Conservation (phyloP, 2,797 vertebrate species). For the Malacoctenus gilli region DNA sequence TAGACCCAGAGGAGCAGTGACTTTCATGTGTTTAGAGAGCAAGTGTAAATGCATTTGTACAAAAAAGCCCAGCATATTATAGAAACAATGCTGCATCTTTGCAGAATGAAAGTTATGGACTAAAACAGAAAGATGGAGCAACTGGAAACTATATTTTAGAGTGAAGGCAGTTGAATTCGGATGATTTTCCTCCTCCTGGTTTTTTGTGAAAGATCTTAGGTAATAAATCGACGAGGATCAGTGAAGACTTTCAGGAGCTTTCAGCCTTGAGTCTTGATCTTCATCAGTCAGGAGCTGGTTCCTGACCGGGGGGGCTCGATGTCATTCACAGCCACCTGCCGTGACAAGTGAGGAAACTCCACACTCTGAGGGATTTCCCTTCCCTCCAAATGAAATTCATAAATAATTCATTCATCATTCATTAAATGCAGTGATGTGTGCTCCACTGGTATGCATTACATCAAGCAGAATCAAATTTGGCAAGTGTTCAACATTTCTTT, state of each 20-base stretch:
- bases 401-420: not conserved
- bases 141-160: too few relatives aligned
- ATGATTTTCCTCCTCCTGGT: too few relatives aligned
- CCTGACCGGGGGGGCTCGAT: conserved; percentile 10
- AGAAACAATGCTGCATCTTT: too few relatives aligned
- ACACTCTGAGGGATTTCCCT: not conserved
- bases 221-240: not conserved
- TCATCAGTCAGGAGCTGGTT: conserved; percentile 11
- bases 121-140: too few relatives aligned
- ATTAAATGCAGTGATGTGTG: not conserved
- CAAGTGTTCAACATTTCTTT: not conserved
- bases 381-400: not conserved
- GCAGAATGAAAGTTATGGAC: too few relatives aligned
- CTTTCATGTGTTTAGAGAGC: too few relatives aligned
- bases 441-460: not conserved
- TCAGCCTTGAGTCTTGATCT: not conserved
- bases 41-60: too few relatives aligned
- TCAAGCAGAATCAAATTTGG: not conserved
- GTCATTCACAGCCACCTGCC: conserved; percentile 5
- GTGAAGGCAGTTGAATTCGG: too few relatives aligned
- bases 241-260: not conserved
- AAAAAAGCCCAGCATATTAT: too few relatives aligned
- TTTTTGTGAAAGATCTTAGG: too few relatives aligned
- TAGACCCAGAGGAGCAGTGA: too few relatives aligned
- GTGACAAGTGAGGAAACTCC: conserved; percentile 21